Conservation (phyloP, 2,888 invertebrate species). For the Chironomus tentans region DNA sequence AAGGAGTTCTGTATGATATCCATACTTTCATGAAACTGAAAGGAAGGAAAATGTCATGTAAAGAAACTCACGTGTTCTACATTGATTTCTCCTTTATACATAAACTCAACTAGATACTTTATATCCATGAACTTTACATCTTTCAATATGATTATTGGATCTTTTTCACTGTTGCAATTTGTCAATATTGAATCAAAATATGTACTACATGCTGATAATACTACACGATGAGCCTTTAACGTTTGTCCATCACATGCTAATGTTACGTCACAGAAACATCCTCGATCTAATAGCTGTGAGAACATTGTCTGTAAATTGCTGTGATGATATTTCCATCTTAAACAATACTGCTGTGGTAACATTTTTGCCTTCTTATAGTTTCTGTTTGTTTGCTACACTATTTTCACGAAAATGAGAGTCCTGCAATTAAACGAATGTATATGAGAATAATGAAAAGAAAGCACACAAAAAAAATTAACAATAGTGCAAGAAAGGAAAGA, state of each 20-base stretch:
- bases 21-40: neutral
- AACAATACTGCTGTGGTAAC: slow-evolving; percentile 83
- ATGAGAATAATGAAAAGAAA: neutral
- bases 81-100: slow-evolving; percentile 94
- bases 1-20: too few relatives aligned
- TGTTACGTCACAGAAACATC: slow-evolving; percentile 84
- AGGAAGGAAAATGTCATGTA: neutral
- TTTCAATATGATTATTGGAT: slow-evolving; percentile 77
- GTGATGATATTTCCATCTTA: slow-evolving; percentile 89
- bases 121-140: slow-evolving; percentile 86
- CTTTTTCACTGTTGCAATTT: slow-evolving; percentile 63
- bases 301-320: slow-evolving; percentile 84
- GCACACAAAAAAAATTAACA: neutral
- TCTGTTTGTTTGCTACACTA: too few relatives aligned
- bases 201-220: slow-evolving; percentile 85
- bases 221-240: slow-evolving; percentile 73
- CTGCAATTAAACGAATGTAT: slow-evolving; percentile 7
- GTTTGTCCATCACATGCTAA: slow-evolving; percentile 77
- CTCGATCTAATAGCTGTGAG: slow-evolving; percentile 74
- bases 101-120: slow-evolving; percentile 82
- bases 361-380: slow-evolving; percentile 38
- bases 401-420: neutral
- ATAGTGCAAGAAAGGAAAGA: neutral
- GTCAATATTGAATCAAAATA: slow-evolving; percentile 82
- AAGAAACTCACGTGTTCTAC: slow-evolving; percentile 74